Conservation (phyloP, 2,797 vertebrate genomes). For the Masticophis lateralis region DNA sequence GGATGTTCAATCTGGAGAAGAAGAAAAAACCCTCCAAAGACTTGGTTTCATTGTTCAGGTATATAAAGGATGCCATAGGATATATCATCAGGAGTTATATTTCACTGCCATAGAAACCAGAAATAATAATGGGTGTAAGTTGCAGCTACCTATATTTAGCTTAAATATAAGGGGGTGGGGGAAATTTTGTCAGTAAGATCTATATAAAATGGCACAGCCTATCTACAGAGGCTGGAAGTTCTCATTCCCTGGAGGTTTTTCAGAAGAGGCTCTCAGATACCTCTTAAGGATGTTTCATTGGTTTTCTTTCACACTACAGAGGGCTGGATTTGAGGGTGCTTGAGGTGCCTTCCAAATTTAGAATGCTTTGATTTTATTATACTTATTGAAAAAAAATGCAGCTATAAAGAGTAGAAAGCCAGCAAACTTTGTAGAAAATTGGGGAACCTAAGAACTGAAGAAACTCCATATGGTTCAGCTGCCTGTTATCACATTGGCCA, state of each 20-base stretch:
- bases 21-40: not conserved
- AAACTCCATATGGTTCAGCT: not conserved
- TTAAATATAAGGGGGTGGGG: not conserved
- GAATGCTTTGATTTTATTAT: not conserved
- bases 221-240: not conserved
- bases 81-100: not conserved
- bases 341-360: not conserved
- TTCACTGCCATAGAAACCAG: not conserved
- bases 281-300: not conserved
- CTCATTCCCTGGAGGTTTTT: not conserved
- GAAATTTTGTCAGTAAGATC: not conserved
- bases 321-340: not conserved
- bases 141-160: not conserved
- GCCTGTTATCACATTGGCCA: not conserved
- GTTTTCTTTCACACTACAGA: not conserved
- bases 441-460: not conserved
- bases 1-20: not conserved
- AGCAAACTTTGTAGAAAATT: not conserved
- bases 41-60: not conserved
- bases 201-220: not conserved
- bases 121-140: not conserved
- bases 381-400: not conserved
- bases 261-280: not conserved
- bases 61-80: not conserved
- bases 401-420: not conserved